Evolutionary conservation across 92 coral and sea anemone genomes (phyloP), one percentile per base, ranked within the genome.

Genomic region (Actinostola sp.): DNA sequence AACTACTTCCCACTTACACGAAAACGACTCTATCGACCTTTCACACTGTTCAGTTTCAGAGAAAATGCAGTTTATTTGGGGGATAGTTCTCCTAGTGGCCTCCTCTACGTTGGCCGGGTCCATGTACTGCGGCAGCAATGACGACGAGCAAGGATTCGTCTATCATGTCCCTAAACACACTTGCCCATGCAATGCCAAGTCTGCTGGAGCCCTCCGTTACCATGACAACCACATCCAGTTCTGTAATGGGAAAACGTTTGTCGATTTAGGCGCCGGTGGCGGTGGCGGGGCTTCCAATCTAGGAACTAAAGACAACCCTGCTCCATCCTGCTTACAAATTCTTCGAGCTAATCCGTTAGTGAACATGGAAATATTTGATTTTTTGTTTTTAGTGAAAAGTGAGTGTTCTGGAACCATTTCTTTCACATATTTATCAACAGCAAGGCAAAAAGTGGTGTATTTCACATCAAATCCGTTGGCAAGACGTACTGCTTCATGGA

Each of bases 121-220:
- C 44, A 39, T 23, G 54, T 17, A 3, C 12, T 3, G 13, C 19
- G 54, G 19, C n/a, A n/a, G n/a, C 12, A 23, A 3, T 48, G 19
- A 48, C 5, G 19, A n/a, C 16, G 13, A 13, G 16, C 5, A 48
- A 8, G 3, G 19, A n/a, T 3, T 4, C 54, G 60, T 31, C 7
- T 65, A 65, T 53, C 16, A 72, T 57, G 61, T 73, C 29, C 70
- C 67, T 3, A 63, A 41, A 15, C 79, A 76, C 24, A 31, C 38
- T 34, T 83, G 88, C 35, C 51, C 80, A 1, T 83, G 88, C 29
- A 55, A 60, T 46, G 66, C 21, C 26, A 61, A 76, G 31, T 36
- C 66, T 54, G 58, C 63, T 23, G 88, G 88, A 20, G 51, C 88
- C 15, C 81, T 83, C 38, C 82, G 88, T 31, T 83, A 76, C 58